Base-by-base conservation (phyloP, 2,797 vertebrate genomes). In the Limnodromus scolopaceus region DNA sequence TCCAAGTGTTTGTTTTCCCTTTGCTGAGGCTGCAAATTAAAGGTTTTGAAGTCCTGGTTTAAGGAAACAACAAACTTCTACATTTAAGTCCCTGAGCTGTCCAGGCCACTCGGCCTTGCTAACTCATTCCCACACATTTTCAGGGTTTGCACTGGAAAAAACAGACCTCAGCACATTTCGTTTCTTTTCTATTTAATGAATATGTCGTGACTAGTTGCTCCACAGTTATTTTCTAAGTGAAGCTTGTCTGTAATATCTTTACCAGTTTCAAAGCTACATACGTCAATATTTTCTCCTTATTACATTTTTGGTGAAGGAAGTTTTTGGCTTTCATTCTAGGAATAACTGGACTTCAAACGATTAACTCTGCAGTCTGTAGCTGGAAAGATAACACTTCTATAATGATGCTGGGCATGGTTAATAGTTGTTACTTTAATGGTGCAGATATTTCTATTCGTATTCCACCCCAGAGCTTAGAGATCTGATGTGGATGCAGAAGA, bases 371-470 rank as follows among this genome's bases (percentile, higher is more conserved):
- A 71, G 72, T 61, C 68, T 84, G 70, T 55, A 64, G 49, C 80
- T 65, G 49, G 66, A 82, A 85, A 96, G 82, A 92, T 71, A 96
- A 89, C n/a, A 68, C 45, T 91, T 91, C 53, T 77, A 1, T 74
- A 80, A 91, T 17, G 65, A 55, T 18, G 22, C 12, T 70, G 10
- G n/a, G 14, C 69, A 55, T 71, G 20, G 48, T 58, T 87, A 83
- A 70, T 49, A 85, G 48, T 58, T 85, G 51, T 66, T 13, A 41
- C 34, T 80, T 65, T 43, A 79, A 70, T 1, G 46, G 53, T 11
- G 34, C 36, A 53, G 64, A 83, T 60, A 78, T 55, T 51, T 91
- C 71, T 74, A 24, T 66, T 92, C 10, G 17, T 41, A 53, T 75
- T 83, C 25, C 32, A 89, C 25, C 9, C 4, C 36, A 71, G 48